phyloP scores from a whole-genome alignment of 2,888 invertebrate genomes.

The Drosophila antonietae region DNA sequence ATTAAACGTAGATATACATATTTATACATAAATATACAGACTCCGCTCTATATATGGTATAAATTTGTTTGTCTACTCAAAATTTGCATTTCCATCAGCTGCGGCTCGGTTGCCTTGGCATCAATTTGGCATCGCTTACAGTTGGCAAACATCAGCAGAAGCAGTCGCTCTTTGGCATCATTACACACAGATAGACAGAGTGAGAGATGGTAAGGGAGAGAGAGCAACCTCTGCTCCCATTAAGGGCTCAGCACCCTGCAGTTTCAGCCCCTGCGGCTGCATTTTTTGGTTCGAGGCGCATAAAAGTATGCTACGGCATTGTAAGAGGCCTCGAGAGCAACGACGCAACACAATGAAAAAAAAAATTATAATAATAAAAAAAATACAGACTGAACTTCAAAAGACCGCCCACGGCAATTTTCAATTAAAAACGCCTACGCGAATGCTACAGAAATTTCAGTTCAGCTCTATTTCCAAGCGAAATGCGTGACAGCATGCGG shows the following conservation, averaged over 20 bases:
- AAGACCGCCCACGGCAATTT: constrained; percentile 73
- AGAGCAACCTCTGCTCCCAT: constrained; percentile 1
- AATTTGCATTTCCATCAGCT: constrained; percentile 56
- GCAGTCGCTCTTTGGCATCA: constrained; percentile 22
- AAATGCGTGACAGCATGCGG: constrained; percentile 39
- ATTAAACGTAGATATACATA: background rate
- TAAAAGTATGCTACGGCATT: constrained; percentile 50
- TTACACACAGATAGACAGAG: constrained; percentile 14
- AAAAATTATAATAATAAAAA: background rate
- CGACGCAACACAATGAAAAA: background rate
- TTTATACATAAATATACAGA: background rate
- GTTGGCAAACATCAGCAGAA: constrained; percentile 59
- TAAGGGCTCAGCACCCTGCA: constrained; percentile 16
- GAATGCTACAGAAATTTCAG: constrained; percentile 30
- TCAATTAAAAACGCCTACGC: constrained; percentile 75
- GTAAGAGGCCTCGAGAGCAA: constrained; percentile 14
- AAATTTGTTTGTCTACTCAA: constrained; percentile 26
- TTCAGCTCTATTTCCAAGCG: constrained; percentile 21
- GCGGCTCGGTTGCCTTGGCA: constrained; percentile 61
- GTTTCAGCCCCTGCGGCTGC: constrained; percentile 36
- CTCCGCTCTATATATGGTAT: background rate
- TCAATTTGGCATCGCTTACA: constrained; percentile 72
- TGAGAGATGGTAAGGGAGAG: background rate
- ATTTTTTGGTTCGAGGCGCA: constrained; percentile 32
- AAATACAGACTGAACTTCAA: constrained; percentile 57